phyloP scores from a whole-genome alignment of 2,888 invertebrate genomes.

The Zhengitettix transpicula region DNA sequence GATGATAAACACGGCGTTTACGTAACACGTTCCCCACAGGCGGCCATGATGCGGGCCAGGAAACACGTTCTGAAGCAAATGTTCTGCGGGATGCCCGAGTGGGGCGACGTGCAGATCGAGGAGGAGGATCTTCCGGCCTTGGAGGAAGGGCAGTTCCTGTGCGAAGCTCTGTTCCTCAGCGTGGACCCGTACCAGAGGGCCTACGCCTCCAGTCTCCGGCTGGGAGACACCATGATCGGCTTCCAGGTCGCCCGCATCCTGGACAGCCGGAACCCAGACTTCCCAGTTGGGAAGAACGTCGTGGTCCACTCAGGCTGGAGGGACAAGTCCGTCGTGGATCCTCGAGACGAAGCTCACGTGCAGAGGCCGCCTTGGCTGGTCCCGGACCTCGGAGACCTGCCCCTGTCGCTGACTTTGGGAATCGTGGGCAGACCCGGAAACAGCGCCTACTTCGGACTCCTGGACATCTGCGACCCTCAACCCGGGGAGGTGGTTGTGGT shows the following conservation, averaged over 20 bases:
- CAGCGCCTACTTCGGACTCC: conserved; percentile 57
- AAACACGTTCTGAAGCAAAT: neutral
- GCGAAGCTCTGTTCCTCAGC: neutral
- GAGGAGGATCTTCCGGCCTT: neutral
- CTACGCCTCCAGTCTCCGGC: neutral
- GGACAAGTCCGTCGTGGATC: conserved; percentile 34
- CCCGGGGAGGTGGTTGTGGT: conserved; percentile 47
- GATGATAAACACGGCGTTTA: too few relatives aligned
- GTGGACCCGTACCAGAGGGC: neutral
- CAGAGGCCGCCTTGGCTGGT: conserved; percentile 9
- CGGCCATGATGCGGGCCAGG: neutral
- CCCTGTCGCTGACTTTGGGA: conserved; percentile 21
- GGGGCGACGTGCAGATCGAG: neutral
- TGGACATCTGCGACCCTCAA: conserved; percentile 53
- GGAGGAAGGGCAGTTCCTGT: neutral
- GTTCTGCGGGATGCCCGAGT: neutral
- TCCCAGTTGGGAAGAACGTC: conserved; percentile 44
- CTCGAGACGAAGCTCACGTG: neutral
- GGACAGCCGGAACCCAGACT: conserved; percentile 45
- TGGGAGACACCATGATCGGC: neutral
- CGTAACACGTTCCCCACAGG: too few relatives aligned
- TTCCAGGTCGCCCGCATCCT: conserved; percentile 16
- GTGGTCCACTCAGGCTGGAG: conserved; percentile 52
- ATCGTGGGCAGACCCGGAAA: conserved; percentile 27
- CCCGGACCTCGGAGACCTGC: conserved; percentile 19